Evolutionary conservation across 2,797 vertebrate species (phyloP), one percentile per base, ranked within the genome.

Genomic region (Gallinago solitaria): DNA sequence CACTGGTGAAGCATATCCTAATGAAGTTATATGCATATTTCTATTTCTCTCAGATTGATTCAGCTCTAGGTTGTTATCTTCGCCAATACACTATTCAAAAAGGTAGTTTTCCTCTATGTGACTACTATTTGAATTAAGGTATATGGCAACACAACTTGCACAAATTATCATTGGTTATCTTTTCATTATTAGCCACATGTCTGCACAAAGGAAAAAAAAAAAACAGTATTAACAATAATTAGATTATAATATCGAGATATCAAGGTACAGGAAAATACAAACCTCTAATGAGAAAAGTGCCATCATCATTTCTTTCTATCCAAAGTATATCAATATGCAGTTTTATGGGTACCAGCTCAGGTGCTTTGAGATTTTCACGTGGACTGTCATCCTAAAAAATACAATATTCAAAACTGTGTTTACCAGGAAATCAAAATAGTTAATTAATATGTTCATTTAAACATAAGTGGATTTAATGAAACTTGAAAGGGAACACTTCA

Each of bases 221-320:
- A 43, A 19, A 0, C 25, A 60, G 17, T 53, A 83, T 51, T 65
- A 59, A 37, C 16, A 77, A 30, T 41, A 69, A 56, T 9, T 57
- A 16, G 5, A 51, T 70, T 76, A 37, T 5, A 73, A 35, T 65
- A 88, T 3, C 24, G 11, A 85, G 47, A 20, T 67, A 74, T 43
- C 64, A 74, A 63, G 33, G 30, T 87, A 41, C 18, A 84, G 48
- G 20, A 90, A 86, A 10, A 78, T 79, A 95, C 83, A 96, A 95
- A 99, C 99, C 99, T 98, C 98, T 99, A 92, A 99, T 98, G 60
- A 98, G 98, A 97, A 99, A 99, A 87, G 99, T 98, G 74, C 99
- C 99, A 56, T 99, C 99, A 57, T 99, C 99, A 71, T 95, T 97
- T 89, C 99, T 98, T 98, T 99, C 98, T 86, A 99, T 98, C 92